Evolutionary conservation across 53 echinoderm and acorn worm genomes (phyloP).

Genomic region (Crossaster papposus): DNA sequence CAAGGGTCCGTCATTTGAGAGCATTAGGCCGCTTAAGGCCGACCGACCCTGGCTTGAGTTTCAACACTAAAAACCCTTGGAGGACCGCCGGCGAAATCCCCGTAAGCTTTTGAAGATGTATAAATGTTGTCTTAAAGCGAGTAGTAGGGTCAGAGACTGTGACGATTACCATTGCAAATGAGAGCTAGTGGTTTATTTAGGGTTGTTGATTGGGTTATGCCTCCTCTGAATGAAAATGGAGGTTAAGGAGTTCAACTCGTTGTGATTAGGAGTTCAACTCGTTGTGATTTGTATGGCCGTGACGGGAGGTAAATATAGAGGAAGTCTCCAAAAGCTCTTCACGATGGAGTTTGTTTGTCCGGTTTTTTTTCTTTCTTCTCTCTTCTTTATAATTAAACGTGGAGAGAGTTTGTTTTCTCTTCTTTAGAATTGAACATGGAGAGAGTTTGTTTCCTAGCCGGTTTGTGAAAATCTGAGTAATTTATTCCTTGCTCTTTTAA

Average conservation of each 20-base stretch:
- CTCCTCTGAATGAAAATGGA: not conserved
- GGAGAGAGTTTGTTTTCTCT: too few species aligned
- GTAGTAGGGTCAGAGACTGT: not conserved
- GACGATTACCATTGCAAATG: not conserved
- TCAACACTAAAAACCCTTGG: conserved; percentile 28
- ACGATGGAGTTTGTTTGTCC: too few species aligned
- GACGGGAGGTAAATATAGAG: too few species aligned
- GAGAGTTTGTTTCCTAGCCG: too few species aligned
- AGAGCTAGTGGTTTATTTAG: not conserved
- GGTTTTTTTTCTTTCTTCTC: too few species aligned
- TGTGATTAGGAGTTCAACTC: too few species aligned
- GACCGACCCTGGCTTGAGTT: conserved; percentile 25
- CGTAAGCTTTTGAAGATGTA: not conserved
- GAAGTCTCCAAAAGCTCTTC: too few species aligned
- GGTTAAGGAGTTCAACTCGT: not conserved
- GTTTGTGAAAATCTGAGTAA: too few species aligned
- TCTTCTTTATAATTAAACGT: too few species aligned
- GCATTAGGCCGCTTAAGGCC: conserved; percentile 10
- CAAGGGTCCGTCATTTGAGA: conserved; percentile 11
- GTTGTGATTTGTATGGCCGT: too few species aligned
- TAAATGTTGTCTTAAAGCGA: not conserved
- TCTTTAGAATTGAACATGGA: too few species aligned
- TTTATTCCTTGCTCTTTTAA: too few species aligned
- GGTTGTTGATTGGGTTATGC: not conserved
- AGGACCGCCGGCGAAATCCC: not conserved